Conservation (phyloP, 2,797 vertebrate genomes). For the Taenioides sp. region DNA sequence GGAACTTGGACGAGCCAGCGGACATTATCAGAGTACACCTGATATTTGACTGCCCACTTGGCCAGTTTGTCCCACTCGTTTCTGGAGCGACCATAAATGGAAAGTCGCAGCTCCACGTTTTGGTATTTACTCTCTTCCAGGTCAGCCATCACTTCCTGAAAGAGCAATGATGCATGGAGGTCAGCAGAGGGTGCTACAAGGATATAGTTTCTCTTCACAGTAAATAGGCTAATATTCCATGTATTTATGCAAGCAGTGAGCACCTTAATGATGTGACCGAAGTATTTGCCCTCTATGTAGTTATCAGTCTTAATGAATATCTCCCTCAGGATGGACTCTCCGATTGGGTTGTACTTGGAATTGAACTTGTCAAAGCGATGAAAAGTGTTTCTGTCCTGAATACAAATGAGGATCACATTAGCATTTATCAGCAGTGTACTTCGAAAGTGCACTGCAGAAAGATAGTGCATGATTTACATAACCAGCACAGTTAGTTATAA, state of each 20-base stretch:
- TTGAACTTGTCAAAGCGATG: slow-evolving; percentile 99
- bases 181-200: slow-evolving; percentile 1
- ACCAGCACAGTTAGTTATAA: neutral
- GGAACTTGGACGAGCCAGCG: slow-evolving; percentile 97
- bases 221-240: neutral
- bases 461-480: neutral
- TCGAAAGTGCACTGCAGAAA: neutral
- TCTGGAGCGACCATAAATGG: slow-evolving; percentile 90
- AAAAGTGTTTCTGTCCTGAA: slow-evolving; percentile 97
- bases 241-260: slow-evolving; percentile 1
- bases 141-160: slow-evolving; percentile 93
- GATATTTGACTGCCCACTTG: slow-evolving; percentile 87
- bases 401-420: neutral
- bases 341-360: slow-evolving; percentile 96
- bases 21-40: slow-evolving; percentile 93
- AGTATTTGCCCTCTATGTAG: slow-evolving; percentile 91
- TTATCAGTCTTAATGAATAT: slow-evolving; percentile 99
- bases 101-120: slow-evolving; percentile 92
- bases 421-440: neutral
- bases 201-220: neutral
- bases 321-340: slow-evolving; percentile 94
- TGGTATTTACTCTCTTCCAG: slow-evolving; percentile 98
- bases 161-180: neutral
- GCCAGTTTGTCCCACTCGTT: slow-evolving; percentile 96
- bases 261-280: slow-evolving; percentile 95